Evolutionary conservation across 2,888 invertebrate species (phyloP).

Genomic region (Scaptomyza parva): DNA sequence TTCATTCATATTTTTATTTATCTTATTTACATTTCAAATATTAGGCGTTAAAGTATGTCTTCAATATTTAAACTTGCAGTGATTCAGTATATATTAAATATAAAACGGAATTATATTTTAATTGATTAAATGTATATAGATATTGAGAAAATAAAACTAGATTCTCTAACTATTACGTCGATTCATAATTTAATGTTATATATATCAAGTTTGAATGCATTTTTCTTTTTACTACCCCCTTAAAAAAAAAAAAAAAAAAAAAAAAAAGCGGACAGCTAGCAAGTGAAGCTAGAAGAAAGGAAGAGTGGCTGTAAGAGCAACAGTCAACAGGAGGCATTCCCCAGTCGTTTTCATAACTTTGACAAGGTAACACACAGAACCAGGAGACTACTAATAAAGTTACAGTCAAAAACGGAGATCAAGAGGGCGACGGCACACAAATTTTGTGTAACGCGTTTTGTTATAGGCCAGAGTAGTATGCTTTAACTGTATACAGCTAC

Average conservation of each 20-base stretch:
- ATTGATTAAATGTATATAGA: no score
- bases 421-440: slow-evolving; percentile 26
- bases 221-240: no score
- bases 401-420: slow-evolving; percentile 36
- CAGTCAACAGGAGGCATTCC: slow-evolving; percentile 40
- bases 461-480: slow-evolving; percentile 40
- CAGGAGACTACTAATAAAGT: slow-evolving; percentile 70
- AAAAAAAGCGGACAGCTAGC: slow-evolving; percentile 11
- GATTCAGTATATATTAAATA: no score
- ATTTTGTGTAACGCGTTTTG: slow-evolving; percentile 71
- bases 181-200: no score
- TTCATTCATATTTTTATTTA: background rate
- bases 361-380: slow-evolving; percentile 70
- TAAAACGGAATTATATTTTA: no score
- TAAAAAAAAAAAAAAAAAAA: no score
- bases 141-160: no score
- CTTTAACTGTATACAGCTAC: slow-evolving; percentile 1
- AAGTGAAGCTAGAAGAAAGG: background rate
- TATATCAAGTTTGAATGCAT: no score
- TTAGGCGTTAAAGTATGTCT: background rate
- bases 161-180: no score
- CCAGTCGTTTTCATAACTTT: slow-evolving; percentile 75
- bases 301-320: background rate
- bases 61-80: background rate
- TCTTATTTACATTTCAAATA: no score